Evolutionary conservation across 2,888 invertebrate genomes (phyloP), one percentile per base, ranked within the genome.

Genomic region (Sisyra terminalis): DNA sequence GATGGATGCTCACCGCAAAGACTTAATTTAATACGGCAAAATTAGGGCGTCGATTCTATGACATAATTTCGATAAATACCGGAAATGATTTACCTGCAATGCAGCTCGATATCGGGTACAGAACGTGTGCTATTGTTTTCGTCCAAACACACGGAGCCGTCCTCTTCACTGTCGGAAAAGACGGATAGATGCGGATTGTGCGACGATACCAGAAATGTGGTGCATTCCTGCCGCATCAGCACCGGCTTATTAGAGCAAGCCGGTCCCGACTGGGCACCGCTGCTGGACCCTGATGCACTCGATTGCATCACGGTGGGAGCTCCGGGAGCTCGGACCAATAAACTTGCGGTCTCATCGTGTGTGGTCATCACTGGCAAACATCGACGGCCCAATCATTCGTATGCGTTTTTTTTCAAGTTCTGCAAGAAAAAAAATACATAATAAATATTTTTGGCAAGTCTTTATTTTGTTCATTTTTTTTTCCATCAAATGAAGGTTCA

Each of bases 181-280:
- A 73, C 72, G 35, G 83, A 83, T 48, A 86, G 68, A 55, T 79
- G 74, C 46, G 71, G 70, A 45, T 74, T 73, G 50, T 79, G 73
- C 29, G 70, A 69, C 51, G 77, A 76, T 45, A 82, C 73, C 46
- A 77, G 63, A 60, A 77, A 73, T 41, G 86, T 85, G 39, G 87
- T 85, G 53, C 86, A 81, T 65, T 87, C 86, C 65, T 87, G 87
- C 50, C 87, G 73, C 67, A 83, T 86, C 50, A 87, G 67, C 48
- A 85, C 80, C 50, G 87, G 87, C 60, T 87, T 87, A 45, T 72
- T 71, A 45, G 70, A 63, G 64, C 58, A 48, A 64, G 66, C 15
- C 30, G 32, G 52, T 53, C 51, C 52, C 46, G 24, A 48, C 54
- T 46, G 47, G 32, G 17, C n/a, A 10, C 43, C 32, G 56, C 57